Evolutionary conservation across 1,140 invertebrate genomes (phyloP), one percentile per base, ranked within the genome.

Genomic region (Atta texana): DNA sequence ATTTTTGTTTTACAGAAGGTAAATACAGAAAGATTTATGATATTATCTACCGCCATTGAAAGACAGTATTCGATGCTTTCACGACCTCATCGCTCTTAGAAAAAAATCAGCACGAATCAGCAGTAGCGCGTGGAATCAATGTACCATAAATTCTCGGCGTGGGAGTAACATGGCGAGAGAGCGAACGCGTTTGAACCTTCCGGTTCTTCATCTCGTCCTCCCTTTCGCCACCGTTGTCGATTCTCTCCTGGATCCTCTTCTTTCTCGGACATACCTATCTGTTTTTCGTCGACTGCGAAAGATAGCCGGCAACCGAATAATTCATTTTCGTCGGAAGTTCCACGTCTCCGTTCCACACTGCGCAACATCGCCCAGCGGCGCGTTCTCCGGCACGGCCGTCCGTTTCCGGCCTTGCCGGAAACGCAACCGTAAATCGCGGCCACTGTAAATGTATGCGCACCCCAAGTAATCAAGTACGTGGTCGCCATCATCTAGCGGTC

Each of bases 321-420:
- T 88, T 88, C 82, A 88, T 88, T 88, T 86, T 88, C 84, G 87
- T 85, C 87, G 87, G 87, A 88, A 88, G 34, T 18, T 44, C 44
- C 82, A 31, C 49, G 82, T 87, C 63, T 87, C 86, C 86, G 86
- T 74, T 82, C 68, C 85, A 82, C 77, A 72, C 80, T 85, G 80
- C 71, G 80, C 86, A 87, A 87, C 80, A 85, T 61, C 86, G 72
- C 82, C 72, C 31, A 78, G 34, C 81, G 81, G 55, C 81, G 64
- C 53, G 87, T 87, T 72, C 57, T 16, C 59, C 68, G 78, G 64
- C 71, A 66, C 68, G 77, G 77, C 66, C 81, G 82, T 76, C 81
- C 69, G 72, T 71, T 85, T 88, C 87, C 82, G 87, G 84, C 2
- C 31, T 24, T 49, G 44, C 44, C 82, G 82, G 87, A 88, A 59